phyloP scores from a whole-genome alignment of 2,888 invertebrate genomes.

The Elysia crispata region DNA sequence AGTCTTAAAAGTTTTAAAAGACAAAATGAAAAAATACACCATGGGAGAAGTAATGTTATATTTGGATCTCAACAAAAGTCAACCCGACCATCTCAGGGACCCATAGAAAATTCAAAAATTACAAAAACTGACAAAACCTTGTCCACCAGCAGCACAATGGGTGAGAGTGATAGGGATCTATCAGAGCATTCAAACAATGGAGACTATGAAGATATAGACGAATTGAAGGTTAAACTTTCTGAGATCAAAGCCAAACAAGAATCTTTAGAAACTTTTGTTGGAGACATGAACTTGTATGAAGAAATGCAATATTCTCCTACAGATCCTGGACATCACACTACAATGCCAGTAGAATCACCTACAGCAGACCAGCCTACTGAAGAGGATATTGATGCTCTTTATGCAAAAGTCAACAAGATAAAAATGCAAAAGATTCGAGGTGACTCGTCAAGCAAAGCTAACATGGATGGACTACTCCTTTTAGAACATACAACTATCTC shows the following conservation, averaged over 20 bases:
- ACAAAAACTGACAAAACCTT: not conserved
- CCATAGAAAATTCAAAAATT: not conserved
- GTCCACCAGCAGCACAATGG: not conserved
- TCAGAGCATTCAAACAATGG: not conserved
- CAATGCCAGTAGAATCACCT: not conserved
- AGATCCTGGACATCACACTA: not conserved
- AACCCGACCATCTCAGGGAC: not conserved
- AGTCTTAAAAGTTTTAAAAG: not conserved
- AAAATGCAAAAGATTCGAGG: constrained; percentile 38
- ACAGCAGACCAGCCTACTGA: constrained; percentile 14
- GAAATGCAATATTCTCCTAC: constrained; percentile 29
- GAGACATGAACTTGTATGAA: constrained; percentile 43
- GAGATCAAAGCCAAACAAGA: not conserved
- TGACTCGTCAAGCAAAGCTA: not conserved
- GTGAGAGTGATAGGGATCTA: not conserved
- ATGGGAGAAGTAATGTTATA: not conserved
- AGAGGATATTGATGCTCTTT: constrained; percentile 48
- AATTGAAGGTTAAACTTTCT: not conserved
- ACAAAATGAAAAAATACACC: not conserved
- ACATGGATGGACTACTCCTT: too few relatives aligned
- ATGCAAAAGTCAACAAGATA: constrained; percentile 52
- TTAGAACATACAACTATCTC: too few relatives aligned
- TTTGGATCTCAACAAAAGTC: too few relatives aligned
- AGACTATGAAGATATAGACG: constrained; percentile 34
- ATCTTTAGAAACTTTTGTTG: not conserved